phyloP scores from a whole-genome alignment of 2,888 invertebrate species.

The Cheilosia pagana region DNA sequence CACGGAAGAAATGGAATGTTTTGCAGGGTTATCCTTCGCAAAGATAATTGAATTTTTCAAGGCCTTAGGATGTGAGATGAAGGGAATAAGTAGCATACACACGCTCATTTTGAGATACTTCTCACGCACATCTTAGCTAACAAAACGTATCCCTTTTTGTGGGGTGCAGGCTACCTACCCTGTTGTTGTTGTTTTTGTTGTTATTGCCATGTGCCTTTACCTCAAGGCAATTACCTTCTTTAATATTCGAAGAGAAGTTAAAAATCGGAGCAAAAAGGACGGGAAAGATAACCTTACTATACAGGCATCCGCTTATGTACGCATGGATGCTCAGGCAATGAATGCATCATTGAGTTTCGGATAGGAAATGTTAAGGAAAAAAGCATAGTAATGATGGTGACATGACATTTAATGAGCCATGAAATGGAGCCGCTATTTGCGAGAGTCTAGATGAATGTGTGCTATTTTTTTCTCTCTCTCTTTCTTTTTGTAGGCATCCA shows the following conservation, averaged over 20 bases:
- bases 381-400: slow-evolving; percentile 63
- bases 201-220: slow-evolving; percentile 44
- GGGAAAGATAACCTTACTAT: slow-evolving; percentile 43
- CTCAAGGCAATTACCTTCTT: slow-evolving; percentile 67
- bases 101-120: slow-evolving; percentile 41
- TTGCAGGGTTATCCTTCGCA: slow-evolving; percentile 48
- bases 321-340: slow-evolving; percentile 57
- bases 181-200: slow-evolving; percentile 26
- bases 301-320: slow-evolving; percentile 47
- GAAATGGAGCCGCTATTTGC: slow-evolving; percentile 62
- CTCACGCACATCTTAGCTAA: slow-evolving; percentile 60
- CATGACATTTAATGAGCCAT: slow-evolving; percentile 72
- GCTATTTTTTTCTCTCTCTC: slow-evolving; percentile 7
- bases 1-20: slow-evolving; percentile 12
- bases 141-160: slow-evolving; percentile 41
- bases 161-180: background rate
- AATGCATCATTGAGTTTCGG: slow-evolving; percentile 66
- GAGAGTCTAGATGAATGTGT: slow-evolving; percentile 20
- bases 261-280: slow-evolving; percentile 39
- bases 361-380: slow-evolving; percentile 63
- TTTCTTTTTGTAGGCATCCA: slow-evolving; percentile 23
- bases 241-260: slow-evolving; percentile 62
- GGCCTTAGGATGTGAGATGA: slow-evolving; percentile 13
- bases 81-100: slow-evolving; percentile 7
- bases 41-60: slow-evolving; percentile 69